A percentile compares a stretch with the other conserved stretches of the same genome.
Evolutionary conservation across 1,140 invertebrate species (phyloP).

Genomic region (Caenorhabditis remanei): DNA sequence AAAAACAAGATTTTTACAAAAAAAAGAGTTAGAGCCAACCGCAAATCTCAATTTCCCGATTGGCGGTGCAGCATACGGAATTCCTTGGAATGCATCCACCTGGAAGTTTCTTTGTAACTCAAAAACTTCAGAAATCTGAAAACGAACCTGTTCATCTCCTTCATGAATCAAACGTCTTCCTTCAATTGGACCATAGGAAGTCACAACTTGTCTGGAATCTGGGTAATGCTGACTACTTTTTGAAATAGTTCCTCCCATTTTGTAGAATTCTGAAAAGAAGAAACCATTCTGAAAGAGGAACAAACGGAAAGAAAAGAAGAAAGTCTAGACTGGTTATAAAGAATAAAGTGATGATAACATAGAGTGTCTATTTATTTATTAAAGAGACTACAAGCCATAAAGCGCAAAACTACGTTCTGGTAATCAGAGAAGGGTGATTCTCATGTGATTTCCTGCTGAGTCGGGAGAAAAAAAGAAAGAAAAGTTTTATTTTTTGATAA

Average conservation of each 20-base stretch:
- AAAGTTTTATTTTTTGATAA: too few relatives aligned
- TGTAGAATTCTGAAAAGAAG: not conserved
- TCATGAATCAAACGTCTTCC: constrained; percentile 59
- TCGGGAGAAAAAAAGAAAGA: too few relatives aligned
- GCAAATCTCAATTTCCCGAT: constrained; percentile 67
- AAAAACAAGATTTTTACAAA: not conserved
- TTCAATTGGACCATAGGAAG: constrained; percentile 43
- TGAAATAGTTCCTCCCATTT: constrained; percentile 28
- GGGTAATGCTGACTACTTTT: constrained; percentile 36
- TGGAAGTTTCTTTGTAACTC: not conserved
- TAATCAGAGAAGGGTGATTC: not conserved
- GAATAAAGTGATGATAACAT: not conserved
- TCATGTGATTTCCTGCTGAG: constrained; percentile 1
- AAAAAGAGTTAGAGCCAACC: constrained; percentile 9
- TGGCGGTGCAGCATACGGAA: constrained; percentile 70
- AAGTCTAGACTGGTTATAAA: constrained; percentile 25
- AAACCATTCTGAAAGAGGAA: not conserved
- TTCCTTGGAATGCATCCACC: constrained; percentile 69
- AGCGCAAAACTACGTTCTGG: constrained; percentile 12
- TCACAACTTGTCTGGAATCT: constrained; percentile 40
- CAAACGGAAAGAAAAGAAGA: not conserved
- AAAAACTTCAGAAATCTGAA: not conserved
- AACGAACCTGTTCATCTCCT: constrained; percentile 53
- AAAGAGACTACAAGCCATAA: constrained; percentile 9
- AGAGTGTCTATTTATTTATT: not conserved